Evolutionary conservation across 2,888 invertebrate species (phyloP).

Genomic region (Ophion obscuratus): DNA sequence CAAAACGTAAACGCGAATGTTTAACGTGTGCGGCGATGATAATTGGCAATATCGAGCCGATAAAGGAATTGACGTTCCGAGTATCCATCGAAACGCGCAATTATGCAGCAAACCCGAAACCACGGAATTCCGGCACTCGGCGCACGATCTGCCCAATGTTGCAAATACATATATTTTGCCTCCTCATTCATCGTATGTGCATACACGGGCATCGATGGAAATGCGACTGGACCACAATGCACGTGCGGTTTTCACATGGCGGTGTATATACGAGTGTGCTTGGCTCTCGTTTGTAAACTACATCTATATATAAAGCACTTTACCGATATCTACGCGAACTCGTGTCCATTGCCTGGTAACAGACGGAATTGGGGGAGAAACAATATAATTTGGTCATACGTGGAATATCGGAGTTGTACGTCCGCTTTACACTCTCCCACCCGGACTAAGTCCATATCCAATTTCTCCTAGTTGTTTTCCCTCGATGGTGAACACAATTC

Average conservation of each 20-base stretch:
- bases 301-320: slow-evolving; percentile 2
- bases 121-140: slow-evolving; percentile 75
- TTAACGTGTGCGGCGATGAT: slow-evolving; percentile 69
- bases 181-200: background rate
- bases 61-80: slow-evolving; percentile 78
- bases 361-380: slow-evolving; percentile 49
- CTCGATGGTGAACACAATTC: background rate
- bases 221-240: slow-evolving; percentile 71
- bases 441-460: slow-evolving; percentile 41
- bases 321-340: slow-evolving; percentile 38
- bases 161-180: slow-evolving; percentile 20
- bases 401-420: slow-evolving; percentile 48
- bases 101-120: slow-evolving; percentile 79
- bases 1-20: slow-evolving; percentile 67
- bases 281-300: slow-evolving; percentile 64
- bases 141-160: slow-evolving; percentile 34
- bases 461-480: slow-evolving; percentile 13
- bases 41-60: slow-evolving; percentile 80
- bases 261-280: slow-evolving; percentile 68
- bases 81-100: slow-evolving; percentile 75
- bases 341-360: slow-evolving; percentile 47
- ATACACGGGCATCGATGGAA: slow-evolving; percentile 42
- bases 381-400: slow-evolving; percentile 56
- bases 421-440: slow-evolving; percentile 24
- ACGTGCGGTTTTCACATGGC: slow-evolving; percentile 75